Percentiles rank a stretch among this genome's conserved stretches.
These are phyloP conservation scores for Pachycephala philippinensis DNA, from an alignment of 2,113 vertebrate genomes.

Conservation along the genomic window DNA sequence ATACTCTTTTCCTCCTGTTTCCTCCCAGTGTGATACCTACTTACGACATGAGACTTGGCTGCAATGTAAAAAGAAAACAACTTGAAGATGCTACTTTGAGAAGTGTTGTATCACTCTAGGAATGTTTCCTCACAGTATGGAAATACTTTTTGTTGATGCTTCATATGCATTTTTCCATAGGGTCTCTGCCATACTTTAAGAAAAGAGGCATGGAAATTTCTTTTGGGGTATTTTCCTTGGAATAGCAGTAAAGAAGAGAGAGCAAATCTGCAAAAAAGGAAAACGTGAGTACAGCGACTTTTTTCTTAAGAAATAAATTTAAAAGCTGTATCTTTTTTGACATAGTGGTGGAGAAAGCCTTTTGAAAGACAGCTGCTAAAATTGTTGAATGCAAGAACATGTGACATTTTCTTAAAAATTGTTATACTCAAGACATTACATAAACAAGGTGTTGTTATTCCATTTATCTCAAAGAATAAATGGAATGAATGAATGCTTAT, in stretches of 20 bases:
- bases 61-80: not conserved
- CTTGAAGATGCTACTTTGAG: not conserved
- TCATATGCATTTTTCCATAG: conserved; percentile 63
- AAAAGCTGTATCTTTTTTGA: not conserved
- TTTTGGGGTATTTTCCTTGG: conserved; percentile 92
- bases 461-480: not conserved
- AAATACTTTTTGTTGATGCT: not conserved
- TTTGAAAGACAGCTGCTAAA: not conserved
- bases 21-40: not conserved
- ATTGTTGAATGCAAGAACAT: not conserved
- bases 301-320: not conserved
- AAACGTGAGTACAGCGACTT: conserved; percentile 77
- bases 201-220: conserved; percentile 94
- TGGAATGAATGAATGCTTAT: not conserved
- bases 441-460: not conserved
- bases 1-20: not conserved
- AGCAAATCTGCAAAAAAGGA: conserved; percentile 81
- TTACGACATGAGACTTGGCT: not conserved
- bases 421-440: not conserved
- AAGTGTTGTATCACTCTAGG: not conserved
- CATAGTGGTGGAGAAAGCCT: not conserved
- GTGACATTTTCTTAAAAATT: not conserved
- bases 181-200: conserved; percentile 87
- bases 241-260: conserved; percentile 88
- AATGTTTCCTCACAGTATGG: not conserved